Conservation (phyloP, 2,797 vertebrate species). For the Picus viridis region DNA sequence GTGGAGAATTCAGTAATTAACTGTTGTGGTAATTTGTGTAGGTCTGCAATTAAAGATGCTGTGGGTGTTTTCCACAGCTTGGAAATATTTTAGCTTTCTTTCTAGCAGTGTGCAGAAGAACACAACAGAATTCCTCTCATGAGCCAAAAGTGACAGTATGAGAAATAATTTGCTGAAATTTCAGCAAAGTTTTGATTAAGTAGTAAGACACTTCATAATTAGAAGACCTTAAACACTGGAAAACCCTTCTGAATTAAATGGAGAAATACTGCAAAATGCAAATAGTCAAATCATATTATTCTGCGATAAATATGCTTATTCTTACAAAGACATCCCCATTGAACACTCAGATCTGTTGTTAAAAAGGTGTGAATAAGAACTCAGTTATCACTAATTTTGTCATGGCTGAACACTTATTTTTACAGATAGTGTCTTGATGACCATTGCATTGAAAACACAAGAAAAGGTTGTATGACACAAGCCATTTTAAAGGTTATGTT, state of each 20-base stretch:
- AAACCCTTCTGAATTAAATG: background rate
- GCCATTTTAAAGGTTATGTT: background rate
- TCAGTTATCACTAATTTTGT: background rate
- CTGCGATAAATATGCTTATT: background rate
- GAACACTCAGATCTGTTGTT: background rate
- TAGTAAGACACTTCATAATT: background rate
- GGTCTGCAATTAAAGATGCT: slow-evolving; percentile 22
- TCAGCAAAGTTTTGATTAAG: slow-evolving; percentile 27
- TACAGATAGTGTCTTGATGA: background rate
- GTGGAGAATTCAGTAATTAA: slow-evolving; percentile 33
- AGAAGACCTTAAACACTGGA: background rate
- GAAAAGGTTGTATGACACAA: background rate
- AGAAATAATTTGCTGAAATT: slow-evolving; percentile 15
- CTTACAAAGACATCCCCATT: background rate
- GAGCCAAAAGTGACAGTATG: background rate
- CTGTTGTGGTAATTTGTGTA: slow-evolving; percentile 19
- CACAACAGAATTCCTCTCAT: background rate
- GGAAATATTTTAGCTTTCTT: background rate
- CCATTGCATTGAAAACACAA: background rate
- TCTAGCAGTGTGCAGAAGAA: background rate
- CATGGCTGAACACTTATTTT: background rate
- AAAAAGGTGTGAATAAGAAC: background rate
- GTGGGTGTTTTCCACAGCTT: background rate
- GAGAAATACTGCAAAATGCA: background rate
- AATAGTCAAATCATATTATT: background rate